Base-by-base conservation (phyloP, 2,888 invertebrate species). In the Hydrotaea diabolus region DNA sequence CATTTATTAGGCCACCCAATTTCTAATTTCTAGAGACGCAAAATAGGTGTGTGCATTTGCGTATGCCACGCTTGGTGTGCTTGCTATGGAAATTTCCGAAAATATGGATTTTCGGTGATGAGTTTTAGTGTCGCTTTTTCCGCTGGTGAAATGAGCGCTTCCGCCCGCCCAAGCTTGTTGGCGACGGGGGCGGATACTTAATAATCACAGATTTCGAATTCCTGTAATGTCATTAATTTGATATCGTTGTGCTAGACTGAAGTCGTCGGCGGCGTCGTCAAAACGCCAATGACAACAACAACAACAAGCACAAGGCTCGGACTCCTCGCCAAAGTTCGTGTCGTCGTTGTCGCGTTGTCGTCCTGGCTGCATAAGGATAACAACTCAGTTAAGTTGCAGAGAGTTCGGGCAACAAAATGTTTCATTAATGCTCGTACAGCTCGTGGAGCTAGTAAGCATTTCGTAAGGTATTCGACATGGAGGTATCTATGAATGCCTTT, bases 311-410 rank as follows among this genome's bases (percentile, higher is more conserved):
- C n/a, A n/a, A 5, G 55, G 55, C 31, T 23, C 55, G 55, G 55
- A 21, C 19, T 55, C 5, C 0, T 59, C 59, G 59, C 5, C 26
- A 11, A 15, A 1, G 59, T 59, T 23, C 15, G 15, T 11, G 15
- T 2, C 11, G 19, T 39, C 43, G 11, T 36, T 7, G 43, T n/a
- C 72, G 1, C 11, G 19, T 39, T 53, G 11, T 36, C 11, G 43
- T n/a, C 72, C 75, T 15, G 26, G 13, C 59, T 59, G 26, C 59
- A 64, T 71, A 8, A 76, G 23, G 49, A 79, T 46, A n/a, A 7
- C 73, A 77, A 73, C 66, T 77, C 23, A 49, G 31, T 53, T 8
- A 26, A 39, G 80, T 77, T 83, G 72, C 26, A 49, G 49, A 15
- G 21, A 19, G 21, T 64, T 83, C 55, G 79, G 49, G 23, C 49